Evolutionary conservation across 23 tunicate genomes (phyloP), one percentile per base, ranked within the genome.

Genomic region (Styela clava): DNA sequence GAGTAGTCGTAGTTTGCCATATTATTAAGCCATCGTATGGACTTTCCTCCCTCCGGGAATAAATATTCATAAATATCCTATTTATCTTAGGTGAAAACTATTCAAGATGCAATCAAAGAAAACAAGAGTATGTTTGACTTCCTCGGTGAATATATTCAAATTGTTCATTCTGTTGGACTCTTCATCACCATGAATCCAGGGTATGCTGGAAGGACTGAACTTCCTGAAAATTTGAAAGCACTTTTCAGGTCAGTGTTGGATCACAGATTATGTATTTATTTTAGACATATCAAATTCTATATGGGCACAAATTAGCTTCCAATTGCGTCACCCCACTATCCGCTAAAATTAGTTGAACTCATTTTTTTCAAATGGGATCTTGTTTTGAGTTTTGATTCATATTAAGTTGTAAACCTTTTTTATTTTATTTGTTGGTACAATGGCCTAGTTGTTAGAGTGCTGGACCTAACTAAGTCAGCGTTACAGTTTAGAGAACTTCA

Each of bases 121-220:
- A 89, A 94, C 33, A 70, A 81, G 52, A 78, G 81, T 2, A 85
- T 74, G 86, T 94, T 94, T 64, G 98, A 88, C 61, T 94, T 94
- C 86, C 80, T 85, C 22, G 98, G 98, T 18, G 98, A 94, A 79
- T 74, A 89, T n/a, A 94, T 94, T 52, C 77, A 79, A 26, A 69
- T 94, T 2, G 98, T 94, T 51, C 91, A 83, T 19, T 84, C 98
- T 9, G 98, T 94, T 35, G 98, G 98, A 52, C 83, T 94, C 31
- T 94, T 94, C 83, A 94, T 94, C 83, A 94, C 98, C 28, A 94
- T 94, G 98, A 94, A 94, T 74, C 98, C 98, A 23, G 98, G 98
- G 24, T 94, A 94, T 78, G 98, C 98, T 44, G 98, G 98, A 65
- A 37, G 98, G 18, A 94, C 98, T 21, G 98, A 94, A 64, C 88